phyloP scores from a whole-genome alignment of 37 sponge, comb jelly and placozoan species.

The Amphimedon queenslandica region DNA sequence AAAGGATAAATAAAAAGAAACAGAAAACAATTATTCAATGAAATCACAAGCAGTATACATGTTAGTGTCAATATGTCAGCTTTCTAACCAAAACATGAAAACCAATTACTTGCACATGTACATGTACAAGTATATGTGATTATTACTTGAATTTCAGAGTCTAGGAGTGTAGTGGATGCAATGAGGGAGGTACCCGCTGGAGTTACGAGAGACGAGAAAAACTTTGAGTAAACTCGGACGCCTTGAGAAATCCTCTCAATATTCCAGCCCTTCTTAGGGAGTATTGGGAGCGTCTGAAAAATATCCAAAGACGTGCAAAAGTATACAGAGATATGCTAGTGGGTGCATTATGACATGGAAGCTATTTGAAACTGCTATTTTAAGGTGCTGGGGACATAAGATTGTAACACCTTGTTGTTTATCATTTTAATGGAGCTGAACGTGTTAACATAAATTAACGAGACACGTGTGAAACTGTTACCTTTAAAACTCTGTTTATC shows the following conservation, averaged over 20 bases:
- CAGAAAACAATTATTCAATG: too few species aligned
- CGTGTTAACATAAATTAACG: too few species aligned
- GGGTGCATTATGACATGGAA: too few species aligned
- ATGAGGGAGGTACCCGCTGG: neutral
- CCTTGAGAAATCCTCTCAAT: slow-evolving; percentile 7
- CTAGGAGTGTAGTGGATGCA: slow-evolving; percentile 11
- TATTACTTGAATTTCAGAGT: slow-evolving; percentile 13
- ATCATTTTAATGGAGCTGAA: too few species aligned
- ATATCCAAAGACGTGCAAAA: neutral
- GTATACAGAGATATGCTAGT: neutral
- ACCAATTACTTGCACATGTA: neutral
- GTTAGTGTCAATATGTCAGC: neutral
- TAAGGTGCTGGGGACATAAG: too few species aligned
- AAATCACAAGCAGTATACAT: neutral
- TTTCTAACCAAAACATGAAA: neutral
- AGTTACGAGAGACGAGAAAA: neutral
- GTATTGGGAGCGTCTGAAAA: slow-evolving; percentile 34
- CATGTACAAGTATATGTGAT: neutral
- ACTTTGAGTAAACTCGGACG: slow-evolving; percentile 28
- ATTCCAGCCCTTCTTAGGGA: slow-evolving; percentile 36
- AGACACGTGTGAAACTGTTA: too few species aligned
- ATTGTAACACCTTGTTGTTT: too few species aligned
- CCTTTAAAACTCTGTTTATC: too few species aligned
- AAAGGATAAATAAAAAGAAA: too few species aligned
- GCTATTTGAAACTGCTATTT: too few species aligned